These are phyloP conservation scores for Coelopa frigida DNA, from an alignment of 1,140 invertebrate genomes.

Conservation along the genomic window DNA sequence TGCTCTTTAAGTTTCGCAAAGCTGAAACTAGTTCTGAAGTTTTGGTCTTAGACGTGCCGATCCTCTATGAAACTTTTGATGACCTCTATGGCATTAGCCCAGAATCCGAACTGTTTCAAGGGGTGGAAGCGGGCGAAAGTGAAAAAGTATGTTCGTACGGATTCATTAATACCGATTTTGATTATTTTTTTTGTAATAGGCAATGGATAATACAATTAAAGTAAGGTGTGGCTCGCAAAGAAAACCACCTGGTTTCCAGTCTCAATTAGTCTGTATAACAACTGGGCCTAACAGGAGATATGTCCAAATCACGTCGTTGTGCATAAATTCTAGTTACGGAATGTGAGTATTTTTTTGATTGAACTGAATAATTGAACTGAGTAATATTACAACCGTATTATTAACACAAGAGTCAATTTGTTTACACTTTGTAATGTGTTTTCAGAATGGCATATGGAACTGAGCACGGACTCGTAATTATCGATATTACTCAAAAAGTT, in stretches of 20 bases:
- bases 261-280: conserved; percentile 87
- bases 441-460: conserved; percentile 92
- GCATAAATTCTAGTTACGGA: conserved; percentile 92
- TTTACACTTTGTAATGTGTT: conserved; percentile 15
- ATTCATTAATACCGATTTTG: background rate
- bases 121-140: conserved; percentile 51
- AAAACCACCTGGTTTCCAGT: conserved; percentile 87
- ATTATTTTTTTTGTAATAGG: conserved; percentile 43
- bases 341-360: conserved; percentile 65
- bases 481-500: conserved; percentile 88
- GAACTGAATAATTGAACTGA: background rate
- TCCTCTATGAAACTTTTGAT: conserved; percentile 74
- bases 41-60: conserved; percentile 79
- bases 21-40: conserved; percentile 79
- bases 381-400: background rate
- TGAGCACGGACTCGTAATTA: conserved; percentile 86
- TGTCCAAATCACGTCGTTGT: conserved; percentile 78
- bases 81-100: conserved; percentile 72
- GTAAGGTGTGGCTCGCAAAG: conserved; percentile 70
- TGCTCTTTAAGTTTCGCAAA: conserved; percentile 93
- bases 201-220: conserved; percentile 53
- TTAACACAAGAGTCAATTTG: background rate
- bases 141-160: conserved; percentile 45
- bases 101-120: conserved; percentile 64
- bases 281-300: conserved; percentile 72